phyloP scores from a whole-genome alignment of 2,888 invertebrate genomes.

The Ctena decussata region DNA sequence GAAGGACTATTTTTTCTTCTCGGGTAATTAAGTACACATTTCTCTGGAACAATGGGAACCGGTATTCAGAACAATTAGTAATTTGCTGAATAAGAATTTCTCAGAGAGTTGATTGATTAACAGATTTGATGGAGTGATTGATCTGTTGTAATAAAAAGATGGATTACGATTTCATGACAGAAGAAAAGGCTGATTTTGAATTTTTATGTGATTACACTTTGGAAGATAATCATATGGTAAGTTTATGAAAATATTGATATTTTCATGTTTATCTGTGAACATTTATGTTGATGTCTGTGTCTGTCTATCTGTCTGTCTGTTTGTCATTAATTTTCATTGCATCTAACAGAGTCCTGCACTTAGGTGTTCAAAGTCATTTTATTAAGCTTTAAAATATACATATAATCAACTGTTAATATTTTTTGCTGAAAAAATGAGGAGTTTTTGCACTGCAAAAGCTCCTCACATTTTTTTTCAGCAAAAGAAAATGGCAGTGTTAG shows the following conservation, averaged over 20 bases:
- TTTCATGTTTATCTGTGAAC: neutral
- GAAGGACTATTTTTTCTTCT: too few relatives aligned
- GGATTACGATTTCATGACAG: slow-evolving; percentile 50
- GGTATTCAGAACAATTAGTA: neutral
- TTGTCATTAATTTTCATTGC: too few relatives aligned
- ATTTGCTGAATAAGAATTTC: neutral
- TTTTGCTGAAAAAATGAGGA: too few relatives aligned
- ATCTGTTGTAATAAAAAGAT: neutral
- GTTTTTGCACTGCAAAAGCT: too few relatives aligned
- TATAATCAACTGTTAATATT: too few relatives aligned
- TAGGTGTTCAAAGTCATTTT: too few relatives aligned
- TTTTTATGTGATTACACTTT: slow-evolving; percentile 78
- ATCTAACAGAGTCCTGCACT: too few relatives aligned
- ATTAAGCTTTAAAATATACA: too few relatives aligned
- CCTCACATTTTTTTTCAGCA: too few relatives aligned
- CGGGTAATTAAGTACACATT: too few relatives aligned
- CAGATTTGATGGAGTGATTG: neutral
- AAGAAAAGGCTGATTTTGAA: slow-evolving; percentile 81
- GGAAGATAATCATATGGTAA: slow-evolving; percentile 79
- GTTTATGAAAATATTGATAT: slow-evolving; percentile 42
- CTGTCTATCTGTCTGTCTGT: neutral
- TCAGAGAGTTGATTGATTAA: neutral
- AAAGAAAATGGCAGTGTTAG: too few relatives aligned
- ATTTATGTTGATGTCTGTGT: neutral
- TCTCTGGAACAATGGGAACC: neutral